Conservation (phyloP, 2,113 vertebrate species). For the Fregata magnificens region DNA sequence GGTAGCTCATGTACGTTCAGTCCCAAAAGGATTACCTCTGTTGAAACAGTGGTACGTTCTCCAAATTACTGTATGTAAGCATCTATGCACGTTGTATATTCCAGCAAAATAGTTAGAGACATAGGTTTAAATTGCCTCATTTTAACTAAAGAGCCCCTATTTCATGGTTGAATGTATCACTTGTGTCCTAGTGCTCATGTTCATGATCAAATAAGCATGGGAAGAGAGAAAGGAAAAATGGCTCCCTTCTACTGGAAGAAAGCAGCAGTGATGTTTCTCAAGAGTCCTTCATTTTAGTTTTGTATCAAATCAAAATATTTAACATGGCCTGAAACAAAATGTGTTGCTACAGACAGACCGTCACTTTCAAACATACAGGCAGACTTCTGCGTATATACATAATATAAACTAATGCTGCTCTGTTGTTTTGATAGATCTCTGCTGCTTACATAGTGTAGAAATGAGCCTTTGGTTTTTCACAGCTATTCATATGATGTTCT, state of each 20-base stretch:
- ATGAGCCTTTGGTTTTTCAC: neutral
- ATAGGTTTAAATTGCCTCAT: neutral
- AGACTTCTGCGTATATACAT: neutral
- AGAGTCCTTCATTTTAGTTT: neutral
- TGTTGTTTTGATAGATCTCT: neutral
- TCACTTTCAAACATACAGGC: neutral
- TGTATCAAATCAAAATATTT: neutral
- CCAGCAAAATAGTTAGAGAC: neutral
- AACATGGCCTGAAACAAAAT: neutral
- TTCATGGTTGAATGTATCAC: rapidly evolving
- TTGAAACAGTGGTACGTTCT: neutral
- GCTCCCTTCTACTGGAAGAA: neutral
- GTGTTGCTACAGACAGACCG: neutral
- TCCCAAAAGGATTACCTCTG: neutral
- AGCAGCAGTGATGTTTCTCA: neutral
- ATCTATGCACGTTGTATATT: neutral
- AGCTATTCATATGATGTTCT: neutral
- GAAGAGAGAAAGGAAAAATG: neutral
- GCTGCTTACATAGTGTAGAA: neutral
- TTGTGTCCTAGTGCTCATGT: neutral
- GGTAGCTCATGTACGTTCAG: neutral
- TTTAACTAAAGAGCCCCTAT: neutral
- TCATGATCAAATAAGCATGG: neutral
- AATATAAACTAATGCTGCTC: neutral
- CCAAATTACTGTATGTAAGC: neutral